Conservation (phyloP, 2,888 invertebrate species). For the Parnassius glacialis region DNA sequence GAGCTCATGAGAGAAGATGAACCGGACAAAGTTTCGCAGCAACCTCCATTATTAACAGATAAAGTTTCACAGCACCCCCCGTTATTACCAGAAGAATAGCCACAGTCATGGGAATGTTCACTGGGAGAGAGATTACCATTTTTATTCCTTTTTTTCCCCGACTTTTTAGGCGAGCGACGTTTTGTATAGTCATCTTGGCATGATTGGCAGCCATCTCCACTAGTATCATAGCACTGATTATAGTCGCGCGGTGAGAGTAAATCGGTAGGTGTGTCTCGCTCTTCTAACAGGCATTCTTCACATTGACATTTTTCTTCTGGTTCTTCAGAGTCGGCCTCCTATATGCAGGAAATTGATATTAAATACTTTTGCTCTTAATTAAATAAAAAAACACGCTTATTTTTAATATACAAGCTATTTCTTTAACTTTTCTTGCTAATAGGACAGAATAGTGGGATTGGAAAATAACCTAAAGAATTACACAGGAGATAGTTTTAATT, state of each 20-base stretch:
- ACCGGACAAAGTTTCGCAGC: constrained; percentile 84
- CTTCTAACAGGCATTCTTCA: constrained; percentile 70
- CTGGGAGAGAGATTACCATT: constrained; percentile 82
- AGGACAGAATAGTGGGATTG: too few relatives aligned
- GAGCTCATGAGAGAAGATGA: constrained; percentile 91
- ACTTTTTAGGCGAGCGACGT: constrained; percentile 63
- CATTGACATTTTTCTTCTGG: constrained; percentile 76
- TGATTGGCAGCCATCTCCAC: constrained; percentile 62
- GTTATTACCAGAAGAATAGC: constrained; percentile 93
- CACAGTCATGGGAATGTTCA: constrained; percentile 90
- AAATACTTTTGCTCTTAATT: too few relatives aligned
- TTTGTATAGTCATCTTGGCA: constrained; percentile 75
- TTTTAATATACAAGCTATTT: too few relatives aligned
- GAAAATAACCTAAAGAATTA: too few relatives aligned
- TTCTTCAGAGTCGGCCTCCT: constrained; percentile 75
- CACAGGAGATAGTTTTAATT: too few relatives aligned
- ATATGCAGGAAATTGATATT: constrained; percentile 19
- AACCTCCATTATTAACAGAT: constrained; percentile 83
- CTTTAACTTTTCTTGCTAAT: too few relatives aligned
- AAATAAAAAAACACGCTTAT: too few relatives aligned
- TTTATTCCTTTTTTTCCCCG: constrained; percentile 62
- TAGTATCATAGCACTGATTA: constrained; percentile 56
- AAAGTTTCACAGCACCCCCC: constrained; percentile 85
- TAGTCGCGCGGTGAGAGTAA: constrained; percentile 62
- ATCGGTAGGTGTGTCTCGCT: constrained; percentile 68